These are phyloP conservation scores for Speoplatyrhinus poulsoni DNA, from an alignment of 2,113 vertebrate species.

Conservation along the genomic window DNA sequence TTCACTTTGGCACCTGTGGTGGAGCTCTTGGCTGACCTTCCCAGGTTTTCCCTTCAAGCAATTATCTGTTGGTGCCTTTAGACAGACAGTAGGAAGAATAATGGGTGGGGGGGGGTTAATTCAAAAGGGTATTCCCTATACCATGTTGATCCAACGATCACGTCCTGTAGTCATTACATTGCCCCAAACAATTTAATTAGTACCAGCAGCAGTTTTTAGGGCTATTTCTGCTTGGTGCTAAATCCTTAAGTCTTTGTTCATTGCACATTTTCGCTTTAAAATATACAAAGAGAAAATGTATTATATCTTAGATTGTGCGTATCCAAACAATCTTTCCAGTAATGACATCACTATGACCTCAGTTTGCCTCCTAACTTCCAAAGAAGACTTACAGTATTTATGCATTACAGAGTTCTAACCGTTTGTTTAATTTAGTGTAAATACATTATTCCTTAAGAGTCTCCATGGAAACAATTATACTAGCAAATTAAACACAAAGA, in stretches of 20 bases:
- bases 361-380: slow-evolving; percentile 59
- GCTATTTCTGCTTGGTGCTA: background rate
- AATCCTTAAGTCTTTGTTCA: background rate
- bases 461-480: slow-evolving; percentile 73
- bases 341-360: background rate
- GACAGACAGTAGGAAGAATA: slow-evolving; percentile 25
- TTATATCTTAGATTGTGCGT: slow-evolving; percentile 20
- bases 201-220: background rate
- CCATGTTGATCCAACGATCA: slow-evolving; percentile 1
- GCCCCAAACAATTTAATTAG: background rate
- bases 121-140: background rate
- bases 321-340: too few relatives aligned
- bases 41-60: slow-evolving; percentile 53
- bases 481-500: slow-evolving; percentile 42
- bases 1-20: slow-evolving; percentile 64
- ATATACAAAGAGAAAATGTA: background rate
- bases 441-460: slow-evolving; percentile 61
- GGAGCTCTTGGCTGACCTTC: slow-evolving; percentile 72
- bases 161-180: background rate
- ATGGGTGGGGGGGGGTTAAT: background rate
- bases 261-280: background rate
- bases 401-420: slow-evolving; percentile 59
- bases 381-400: slow-evolving; percentile 58
- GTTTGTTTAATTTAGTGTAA: slow-evolving; percentile 57
- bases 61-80: slow-evolving; percentile 65